Percentiles rank a stretch among this genome's conserved stretches.
These are phyloP conservation scores for Acanthopagrus latus DNA, from an alignment of 2,797 vertebrate genomes.

Conservation along the genomic window DNA sequence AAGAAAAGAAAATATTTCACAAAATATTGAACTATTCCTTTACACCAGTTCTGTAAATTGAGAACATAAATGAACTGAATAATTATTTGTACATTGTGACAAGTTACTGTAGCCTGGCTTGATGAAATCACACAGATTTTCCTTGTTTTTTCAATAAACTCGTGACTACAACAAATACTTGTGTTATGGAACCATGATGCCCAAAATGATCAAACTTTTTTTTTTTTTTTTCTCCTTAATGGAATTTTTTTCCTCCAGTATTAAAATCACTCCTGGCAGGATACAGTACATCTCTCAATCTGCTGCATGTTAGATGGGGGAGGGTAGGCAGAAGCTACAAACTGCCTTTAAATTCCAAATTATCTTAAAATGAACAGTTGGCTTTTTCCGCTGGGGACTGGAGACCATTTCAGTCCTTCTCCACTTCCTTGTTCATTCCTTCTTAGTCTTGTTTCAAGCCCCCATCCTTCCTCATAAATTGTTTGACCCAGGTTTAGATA, in stretches of 20 bases:
- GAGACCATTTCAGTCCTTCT: slow-evolving; percentile 46
- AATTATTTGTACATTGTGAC: background rate
- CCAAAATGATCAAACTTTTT: slow-evolving; percentile 9
- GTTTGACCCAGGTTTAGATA: slow-evolving; percentile 25
- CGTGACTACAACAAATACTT: background rate
- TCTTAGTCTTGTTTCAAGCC: slow-evolving; percentile 22
- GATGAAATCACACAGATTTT: background rate
- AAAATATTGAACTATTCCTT: background rate
- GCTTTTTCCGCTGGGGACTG: slow-evolving; percentile 23
- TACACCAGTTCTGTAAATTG: background rate
- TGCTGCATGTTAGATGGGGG: slow-evolving; percentile 38
- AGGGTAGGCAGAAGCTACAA: slow-evolving; percentile 36
- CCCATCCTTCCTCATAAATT: background rate
- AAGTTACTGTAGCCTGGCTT: background rate
- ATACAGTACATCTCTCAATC: slow-evolving; percentile 25
- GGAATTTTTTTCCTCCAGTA: slow-evolving; percentile 9
- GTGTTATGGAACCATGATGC: background rate
- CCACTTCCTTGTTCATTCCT: slow-evolving; percentile 9
- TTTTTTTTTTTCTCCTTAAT: slow-evolving; percentile 4
- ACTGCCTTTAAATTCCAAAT: slow-evolving; percentile 43
- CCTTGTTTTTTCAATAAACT: background rate
- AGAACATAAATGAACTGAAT: background rate
- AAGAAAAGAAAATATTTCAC: background rate
- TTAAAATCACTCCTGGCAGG: slow-evolving; percentile 43
- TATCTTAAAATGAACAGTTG: slow-evolving; percentile 60